Percentiles rank a stretch among this genome's conserved stretches.
Conservation (phyloP, 2,113 vertebrate genomes). For the Pelusios castaneus region DNA sequence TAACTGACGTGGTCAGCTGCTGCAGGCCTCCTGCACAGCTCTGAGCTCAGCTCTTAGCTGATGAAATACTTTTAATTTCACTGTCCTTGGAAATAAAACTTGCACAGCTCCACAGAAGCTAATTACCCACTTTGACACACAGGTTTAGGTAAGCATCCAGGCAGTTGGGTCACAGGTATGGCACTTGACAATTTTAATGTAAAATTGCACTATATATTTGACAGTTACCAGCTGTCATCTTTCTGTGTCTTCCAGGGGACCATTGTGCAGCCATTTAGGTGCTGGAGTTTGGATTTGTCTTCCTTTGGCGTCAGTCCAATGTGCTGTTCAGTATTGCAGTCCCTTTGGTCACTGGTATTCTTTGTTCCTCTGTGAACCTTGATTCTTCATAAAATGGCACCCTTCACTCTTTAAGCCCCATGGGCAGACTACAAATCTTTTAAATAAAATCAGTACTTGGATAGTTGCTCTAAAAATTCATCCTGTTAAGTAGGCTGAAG, state of each 20-base stretch:
- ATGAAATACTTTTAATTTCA: not conserved
- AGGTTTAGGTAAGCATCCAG: not conserved
- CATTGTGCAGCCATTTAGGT: not conserved
- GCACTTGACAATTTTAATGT: rapidly evolving
- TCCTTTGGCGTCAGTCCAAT: not conserved
- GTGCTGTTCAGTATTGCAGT: not conserved
- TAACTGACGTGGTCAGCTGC: not conserved
- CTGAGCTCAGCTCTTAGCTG: not conserved
- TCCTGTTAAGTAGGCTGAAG: not conserved
- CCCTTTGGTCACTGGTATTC: rapidly evolving
- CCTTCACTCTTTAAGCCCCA: not conserved
- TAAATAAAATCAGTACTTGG: not conserved
- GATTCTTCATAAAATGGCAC: not conserved
- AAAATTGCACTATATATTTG: too few relatives aligned
- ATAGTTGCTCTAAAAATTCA: not conserved
- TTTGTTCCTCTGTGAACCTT: rapidly evolving
- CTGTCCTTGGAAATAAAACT: not conserved
- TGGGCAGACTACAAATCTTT: not conserved
- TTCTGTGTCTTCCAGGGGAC: not conserved
- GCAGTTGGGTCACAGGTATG: not conserved
- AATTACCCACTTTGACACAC: rapidly evolving
- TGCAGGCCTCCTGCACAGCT: not conserved
- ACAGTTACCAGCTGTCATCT: not conserved
- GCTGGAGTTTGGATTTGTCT: not conserved
- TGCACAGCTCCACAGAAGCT: not conserved